Evolutionary conservation across 2,888 invertebrate species (phyloP), one percentile per base, ranked within the genome.

Genomic region (Macroteleia sp.): DNA sequence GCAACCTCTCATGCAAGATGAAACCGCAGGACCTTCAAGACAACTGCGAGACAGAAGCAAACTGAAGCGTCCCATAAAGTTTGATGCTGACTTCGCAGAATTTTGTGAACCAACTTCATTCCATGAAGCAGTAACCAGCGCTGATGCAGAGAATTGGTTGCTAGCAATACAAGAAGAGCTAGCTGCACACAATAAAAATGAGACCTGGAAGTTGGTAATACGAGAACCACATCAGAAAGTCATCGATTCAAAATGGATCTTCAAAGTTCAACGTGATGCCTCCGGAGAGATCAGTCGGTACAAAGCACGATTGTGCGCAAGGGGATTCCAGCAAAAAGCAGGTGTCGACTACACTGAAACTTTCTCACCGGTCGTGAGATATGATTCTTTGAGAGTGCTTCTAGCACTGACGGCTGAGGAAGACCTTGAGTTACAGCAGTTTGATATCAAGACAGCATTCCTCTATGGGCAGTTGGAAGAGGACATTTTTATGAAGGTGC

Each of bases 221-320:
- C 20, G 5, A 14, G 3, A 2, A 6, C 12, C 16, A 1, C 9
- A 17, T n/a, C 44, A 52, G 44, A 32, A 48, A 8, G 16, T 41
- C 6, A 77, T 81, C 8, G 77, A 66, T 3, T 73, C 50, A 0
- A 79, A 56, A 32, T 81, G 82, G 79, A 64, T 79, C 1, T 81
- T 79, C 17, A 42, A 59, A 14, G 12, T 75, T 1, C 8, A 66
- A 12, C n/a, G 22, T 1, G 14, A 1, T 0, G 2, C n/a, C 0
- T 1, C 30, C 1, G 22, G 4, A 1, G 19, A 46, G 1, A 9
- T 9, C 14, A 3, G 2, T 0, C 5, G 14, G 8, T 54, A 54
- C 44, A 66, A 66, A 19, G 66, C 54, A 1, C 9, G 64, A 4
- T 5, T 64, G 3, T 64, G 64, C 16, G 64, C 54, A 3, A 8